A percentile compares a stretch with the other conserved stretches of the same genome.
Evolutionary conservation across 2,113 vertebrate genomes (phyloP).

Genomic region (Macrotis lagotis): DNA sequence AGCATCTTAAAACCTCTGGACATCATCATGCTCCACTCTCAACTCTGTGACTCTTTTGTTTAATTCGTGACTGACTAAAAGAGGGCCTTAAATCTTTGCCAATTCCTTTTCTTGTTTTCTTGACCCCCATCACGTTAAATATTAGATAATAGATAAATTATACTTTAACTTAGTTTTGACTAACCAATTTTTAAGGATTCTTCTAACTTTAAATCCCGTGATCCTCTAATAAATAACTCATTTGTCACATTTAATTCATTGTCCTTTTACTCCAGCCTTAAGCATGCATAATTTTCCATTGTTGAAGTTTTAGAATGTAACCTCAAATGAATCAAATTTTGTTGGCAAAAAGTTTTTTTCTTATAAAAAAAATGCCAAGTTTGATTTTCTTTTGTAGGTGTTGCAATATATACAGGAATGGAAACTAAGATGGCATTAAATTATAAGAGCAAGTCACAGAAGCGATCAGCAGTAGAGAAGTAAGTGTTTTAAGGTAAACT

Average conservation of each 20-base stretch:
- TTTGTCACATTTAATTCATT: background rate
- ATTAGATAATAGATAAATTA: background rate
- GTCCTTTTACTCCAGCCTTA: background rate
- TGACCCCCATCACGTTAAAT: background rate
- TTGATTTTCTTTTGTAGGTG: constrained; percentile 86
- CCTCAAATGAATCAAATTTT: background rate
- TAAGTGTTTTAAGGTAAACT: constrained; percentile 78
- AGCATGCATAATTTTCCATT: background rate
- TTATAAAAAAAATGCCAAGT: constrained; percentile 27
- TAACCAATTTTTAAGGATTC: background rate
- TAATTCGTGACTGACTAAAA: background rate
- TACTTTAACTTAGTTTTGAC: background rate
- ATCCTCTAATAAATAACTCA: background rate
- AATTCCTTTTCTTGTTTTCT: background rate
- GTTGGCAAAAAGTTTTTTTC: background rate
- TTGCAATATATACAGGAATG: constrained; percentile 99
- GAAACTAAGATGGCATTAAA: constrained; percentile 99
- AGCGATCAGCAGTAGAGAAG: constrained; percentile 99
- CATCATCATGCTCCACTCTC: background rate
- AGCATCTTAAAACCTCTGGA: background rate
- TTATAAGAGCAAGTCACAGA: constrained; percentile 99
- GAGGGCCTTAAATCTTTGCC: background rate
- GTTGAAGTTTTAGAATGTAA: background rate
- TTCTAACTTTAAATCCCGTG: background rate
- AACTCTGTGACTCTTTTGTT: background rate